A percentile compares a stretch with the other conserved stretches of the same genome.
Conservation (phyloP, 2,113 vertebrate genomes). For the mouse (Mus musculus) region DNA sequence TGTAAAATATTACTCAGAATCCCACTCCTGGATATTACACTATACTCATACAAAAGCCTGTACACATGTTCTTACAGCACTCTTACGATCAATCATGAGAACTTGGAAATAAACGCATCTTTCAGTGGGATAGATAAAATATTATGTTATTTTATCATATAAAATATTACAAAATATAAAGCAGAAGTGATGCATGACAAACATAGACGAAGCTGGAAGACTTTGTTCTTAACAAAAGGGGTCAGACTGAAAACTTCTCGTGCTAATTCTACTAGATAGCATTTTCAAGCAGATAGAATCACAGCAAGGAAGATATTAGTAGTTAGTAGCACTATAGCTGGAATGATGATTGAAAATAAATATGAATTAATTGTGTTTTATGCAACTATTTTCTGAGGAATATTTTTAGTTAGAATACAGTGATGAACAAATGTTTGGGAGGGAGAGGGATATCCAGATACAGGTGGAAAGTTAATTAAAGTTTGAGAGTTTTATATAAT, state of each 20-base stretch:
- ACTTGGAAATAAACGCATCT: neutral
- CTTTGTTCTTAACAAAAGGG: neutral
- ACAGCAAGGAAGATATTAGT: neutral
- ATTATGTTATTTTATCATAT: fast-evolving
- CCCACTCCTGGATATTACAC: neutral
- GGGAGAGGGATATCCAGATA: neutral
- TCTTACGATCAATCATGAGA: neutral
- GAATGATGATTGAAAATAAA: neutral
- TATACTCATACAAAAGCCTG: neutral
- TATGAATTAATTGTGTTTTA: neutral
- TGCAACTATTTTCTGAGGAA: neutral
- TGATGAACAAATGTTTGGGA: neutral
- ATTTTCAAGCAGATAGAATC: neutral
- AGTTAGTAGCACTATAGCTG: neutral
- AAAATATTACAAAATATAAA: neutral
- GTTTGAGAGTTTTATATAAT: neutral
- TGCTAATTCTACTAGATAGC: neutral
- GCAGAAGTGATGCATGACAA: neutral
- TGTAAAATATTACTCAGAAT: neutral
- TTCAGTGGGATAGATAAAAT: neutral
- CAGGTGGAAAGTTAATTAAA: neutral
- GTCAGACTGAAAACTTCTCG: neutral
- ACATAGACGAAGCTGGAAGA: neutral
- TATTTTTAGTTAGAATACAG: neutral
- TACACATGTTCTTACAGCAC: neutral